These are phyloP conservation scores for Desmophyllum pertusum DNA, from an alignment of 92 coral and sea anemone genomes.

Conservation along the genomic window DNA sequence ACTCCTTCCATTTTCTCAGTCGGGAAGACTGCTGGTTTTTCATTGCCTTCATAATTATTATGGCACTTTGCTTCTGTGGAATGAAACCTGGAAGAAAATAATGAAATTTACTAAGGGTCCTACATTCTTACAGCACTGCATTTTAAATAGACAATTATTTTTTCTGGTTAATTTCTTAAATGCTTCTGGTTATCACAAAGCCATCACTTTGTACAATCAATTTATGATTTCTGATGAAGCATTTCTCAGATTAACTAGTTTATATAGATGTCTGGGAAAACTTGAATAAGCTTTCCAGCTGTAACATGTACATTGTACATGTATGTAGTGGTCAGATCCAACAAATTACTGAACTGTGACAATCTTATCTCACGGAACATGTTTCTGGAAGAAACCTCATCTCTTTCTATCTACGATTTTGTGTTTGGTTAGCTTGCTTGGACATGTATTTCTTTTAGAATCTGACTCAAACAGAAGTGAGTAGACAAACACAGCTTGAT, in stretches of 20 bases:
- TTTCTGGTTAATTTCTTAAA: not conserved
- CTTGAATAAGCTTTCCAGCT: not conserved
- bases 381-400: not conserved
- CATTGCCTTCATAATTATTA: too few relatives aligned
- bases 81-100: not conserved
- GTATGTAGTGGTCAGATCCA: not conserved
- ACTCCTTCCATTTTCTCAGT: not conserved
- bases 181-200: not conserved
- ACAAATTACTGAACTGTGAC: not conserved
- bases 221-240: not conserved
- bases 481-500: not conserved
- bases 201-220: not conserved
- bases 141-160: not conserved
- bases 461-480: not conserved
- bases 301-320: not conserved
- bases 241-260: not conserved
- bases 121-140: not conserved
- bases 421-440: conserved; percentile 8
- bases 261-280: not conserved
- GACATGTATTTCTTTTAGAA: not conserved
- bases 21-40: not conserved
- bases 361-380: not conserved
- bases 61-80: not conserved
- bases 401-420: not conserved
- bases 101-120: not conserved